Conservation (phyloP, 2,888 invertebrate species). For the Melanostoma mellinum region DNA sequence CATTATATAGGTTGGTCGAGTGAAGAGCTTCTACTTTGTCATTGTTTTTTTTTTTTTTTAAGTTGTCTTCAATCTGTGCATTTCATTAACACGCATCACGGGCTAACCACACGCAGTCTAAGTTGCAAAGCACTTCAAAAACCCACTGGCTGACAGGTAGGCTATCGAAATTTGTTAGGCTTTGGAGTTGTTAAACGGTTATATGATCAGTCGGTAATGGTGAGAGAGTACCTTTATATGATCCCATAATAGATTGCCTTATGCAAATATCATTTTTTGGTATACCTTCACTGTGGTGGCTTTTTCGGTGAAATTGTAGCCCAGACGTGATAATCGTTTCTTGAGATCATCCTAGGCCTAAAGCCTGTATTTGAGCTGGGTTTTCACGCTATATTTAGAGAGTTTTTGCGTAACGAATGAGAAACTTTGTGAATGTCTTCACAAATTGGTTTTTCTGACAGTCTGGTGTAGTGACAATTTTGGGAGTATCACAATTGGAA, state of each 20-base stretch:
- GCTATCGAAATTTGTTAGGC: slow-evolving; percentile 20
- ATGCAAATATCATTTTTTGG: slow-evolving; percentile 30
- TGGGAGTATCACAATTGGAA: no score
- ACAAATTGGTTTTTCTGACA: background rate
- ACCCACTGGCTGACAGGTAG: slow-evolving; percentile 31
- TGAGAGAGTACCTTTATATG: slow-evolving; percentile 43
- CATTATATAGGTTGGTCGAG: slow-evolving; percentile 8
- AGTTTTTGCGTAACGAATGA: slow-evolving; percentile 21
- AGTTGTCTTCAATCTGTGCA: slow-evolving; percentile 52
- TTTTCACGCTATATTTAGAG: background rate
- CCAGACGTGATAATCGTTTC: background rate
- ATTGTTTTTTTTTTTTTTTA: slow-evolving; percentile 7
- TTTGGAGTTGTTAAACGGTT: slow-evolving; percentile 40
- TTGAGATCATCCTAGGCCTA: slow-evolving; percentile 3
- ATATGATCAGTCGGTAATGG: slow-evolving; percentile 45
- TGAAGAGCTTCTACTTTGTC: slow-evolving; percentile 16
- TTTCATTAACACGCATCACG: slow-evolving; percentile 61
- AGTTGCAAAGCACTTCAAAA: slow-evolving; percentile 49
- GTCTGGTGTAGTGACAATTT: no score
- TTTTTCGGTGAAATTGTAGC: slow-evolving; percentile 19
- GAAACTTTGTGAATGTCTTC: background rate
- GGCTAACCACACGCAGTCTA: slow-evolving; percentile 45
- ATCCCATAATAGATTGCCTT: slow-evolving; percentile 42
- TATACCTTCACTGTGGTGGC: background rate
- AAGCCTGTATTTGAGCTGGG: background rate